phyloP scores from a whole-genome alignment of 2,113 vertebrate genomes.

The Etia nguti region DNA sequence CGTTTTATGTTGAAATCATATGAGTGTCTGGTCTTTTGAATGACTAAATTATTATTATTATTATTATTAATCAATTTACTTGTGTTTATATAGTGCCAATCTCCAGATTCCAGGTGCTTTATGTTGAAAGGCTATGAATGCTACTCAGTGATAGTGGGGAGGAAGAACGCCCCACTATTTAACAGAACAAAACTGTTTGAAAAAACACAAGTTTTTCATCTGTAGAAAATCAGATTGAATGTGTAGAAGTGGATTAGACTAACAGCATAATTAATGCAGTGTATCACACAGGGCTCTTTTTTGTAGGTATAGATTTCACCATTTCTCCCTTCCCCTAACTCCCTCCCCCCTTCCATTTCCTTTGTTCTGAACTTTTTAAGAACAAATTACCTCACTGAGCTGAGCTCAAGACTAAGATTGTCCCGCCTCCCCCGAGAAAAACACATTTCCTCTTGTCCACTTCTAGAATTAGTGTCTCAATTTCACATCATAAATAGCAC shows the following conservation, averaged over 20 bases:
- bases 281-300: background rate
- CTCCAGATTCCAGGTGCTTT: background rate
- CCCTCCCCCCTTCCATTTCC: background rate
- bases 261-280: background rate
- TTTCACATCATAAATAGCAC: background rate
- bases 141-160: background rate
- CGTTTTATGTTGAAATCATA: background rate
- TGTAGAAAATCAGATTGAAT: background rate
- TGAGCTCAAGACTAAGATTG: accelerated
- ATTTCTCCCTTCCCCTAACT: background rate
- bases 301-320: background rate
- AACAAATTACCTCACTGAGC: background rate
- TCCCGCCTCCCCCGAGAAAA: background rate
- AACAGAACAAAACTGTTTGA: accelerated
- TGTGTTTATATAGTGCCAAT: background rate
- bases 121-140: background rate
- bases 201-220: background rate
- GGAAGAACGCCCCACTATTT: background rate
- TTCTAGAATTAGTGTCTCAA: background rate
- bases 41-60: background rate
- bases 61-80: background rate
- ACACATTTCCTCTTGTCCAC: background rate
- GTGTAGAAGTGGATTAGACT: background rate
- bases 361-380: background rate
- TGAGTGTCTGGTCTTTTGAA: background rate